Base-by-base conservation (phyloP, 2,797 vertebrate species). In the Galagoides demidoff region DNA sequence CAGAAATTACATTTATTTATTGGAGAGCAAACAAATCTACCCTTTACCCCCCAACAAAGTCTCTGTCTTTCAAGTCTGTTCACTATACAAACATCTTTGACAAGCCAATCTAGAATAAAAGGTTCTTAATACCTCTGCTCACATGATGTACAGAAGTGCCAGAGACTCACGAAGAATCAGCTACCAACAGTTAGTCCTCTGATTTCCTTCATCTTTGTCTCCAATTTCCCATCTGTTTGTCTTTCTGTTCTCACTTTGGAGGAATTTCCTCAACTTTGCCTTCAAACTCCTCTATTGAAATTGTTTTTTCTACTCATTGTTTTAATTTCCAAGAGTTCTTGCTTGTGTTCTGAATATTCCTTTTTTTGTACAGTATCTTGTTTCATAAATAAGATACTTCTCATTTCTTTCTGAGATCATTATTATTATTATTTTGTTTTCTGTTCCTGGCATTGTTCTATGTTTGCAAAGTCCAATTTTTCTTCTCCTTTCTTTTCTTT, bases 311-410 rank as follows among this genome's bases (percentile, higher is more conserved):
- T 89, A 85, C 7, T 85, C 64, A 89, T 45, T 89, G 27, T 66
- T 96, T 94, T 73, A 89, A 74, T 79, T 88, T 73, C 64, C 2
- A 85, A 92, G 73, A 89, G 34, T 14, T 63, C 63, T 85, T 74
- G 59, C n/a, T 85, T 82, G 16, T 82, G 59, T 94, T 85, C 31
- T 64, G n/a, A 90, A 77, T 86, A 77, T 63, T 84, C 43, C 29
- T n/a, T 59, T 95, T 57, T 86, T 49, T 74, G 20, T 81, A 81
- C 6, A 59, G 22, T 23, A 90, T 49, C 45, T 52, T 90, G 20
- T 57, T 71, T 77, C 31, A 82, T 49, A 90, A 92, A 64, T 43
- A 90, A 85, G 73, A 57, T 49, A 49, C 6, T 45, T 66, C 43
- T 73, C 78, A 77, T 37, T 77, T 90, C 34, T 63, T 71, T 63